phyloP scores from a whole-genome alignment of 1,140 invertebrate species.

The Marisa cornuarietis region DNA sequence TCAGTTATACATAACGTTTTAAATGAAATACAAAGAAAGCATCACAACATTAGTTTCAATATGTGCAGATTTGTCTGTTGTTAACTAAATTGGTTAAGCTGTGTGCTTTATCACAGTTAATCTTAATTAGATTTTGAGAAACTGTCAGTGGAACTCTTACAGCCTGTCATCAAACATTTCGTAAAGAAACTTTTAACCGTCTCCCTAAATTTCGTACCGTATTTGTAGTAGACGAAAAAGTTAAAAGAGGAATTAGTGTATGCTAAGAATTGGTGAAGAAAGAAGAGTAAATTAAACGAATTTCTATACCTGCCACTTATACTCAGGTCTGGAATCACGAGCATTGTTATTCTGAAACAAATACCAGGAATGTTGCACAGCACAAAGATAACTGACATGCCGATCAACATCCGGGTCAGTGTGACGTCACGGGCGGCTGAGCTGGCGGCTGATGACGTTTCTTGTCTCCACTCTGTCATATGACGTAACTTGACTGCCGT shows the following conservation, averaged over 20 bases:
- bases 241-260: background rate
- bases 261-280: background rate
- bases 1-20: too few relatives aligned
- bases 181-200: background rate
- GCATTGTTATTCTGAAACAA: background rate
- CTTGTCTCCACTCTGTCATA: background rate
- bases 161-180: too few relatives aligned
- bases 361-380: background rate
- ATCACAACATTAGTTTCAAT: too few relatives aligned
- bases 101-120: too few relatives aligned
- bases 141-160: too few relatives aligned
- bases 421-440: background rate
- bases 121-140: too few relatives aligned
- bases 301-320: background rate
- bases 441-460: background rate
- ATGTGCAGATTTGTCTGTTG: too few relatives aligned
- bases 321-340: background rate
- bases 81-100: too few relatives aligned
- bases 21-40: too few relatives aligned
- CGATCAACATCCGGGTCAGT: conserved; percentile 2
- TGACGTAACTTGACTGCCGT: background rate
- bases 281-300: background rate
- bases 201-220: conserved; percentile 1
- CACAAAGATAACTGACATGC: background rate
- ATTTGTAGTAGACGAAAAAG: background rate